A percentile compares a stretch with the other conserved stretches of the same genome.
phyloP scores from a whole-genome alignment of 2,113 vertebrate species.

The Balaenoptera acutorostrata region DNA sequence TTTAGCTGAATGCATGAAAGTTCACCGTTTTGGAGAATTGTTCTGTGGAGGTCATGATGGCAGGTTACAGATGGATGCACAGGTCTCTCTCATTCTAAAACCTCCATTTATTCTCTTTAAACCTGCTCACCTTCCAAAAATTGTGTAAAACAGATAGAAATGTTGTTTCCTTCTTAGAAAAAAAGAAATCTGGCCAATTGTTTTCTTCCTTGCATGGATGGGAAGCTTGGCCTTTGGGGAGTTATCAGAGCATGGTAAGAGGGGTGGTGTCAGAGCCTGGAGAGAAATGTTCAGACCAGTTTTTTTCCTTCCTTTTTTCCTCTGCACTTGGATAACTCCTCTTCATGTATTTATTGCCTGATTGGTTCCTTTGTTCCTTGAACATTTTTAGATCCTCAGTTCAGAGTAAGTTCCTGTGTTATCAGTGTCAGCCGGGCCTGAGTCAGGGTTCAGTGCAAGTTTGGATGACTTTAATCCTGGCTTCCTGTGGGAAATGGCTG shows the following conservation, averaged over 20 bases:
- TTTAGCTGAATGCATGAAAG: background rate
- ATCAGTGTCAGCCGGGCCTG: background rate
- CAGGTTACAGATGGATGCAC: background rate
- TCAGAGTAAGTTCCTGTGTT: constrained; percentile 16
- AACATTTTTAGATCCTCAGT: constrained; percentile 45
- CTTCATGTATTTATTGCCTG: constrained; percentile 46
- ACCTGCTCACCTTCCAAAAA: background rate
- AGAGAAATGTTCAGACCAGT: background rate
- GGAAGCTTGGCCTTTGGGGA: background rate
- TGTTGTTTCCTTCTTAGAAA: background rate
- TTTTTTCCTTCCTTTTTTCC: background rate
- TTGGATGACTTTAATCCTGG: background rate
- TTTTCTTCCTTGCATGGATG: background rate
- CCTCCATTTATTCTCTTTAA: background rate
- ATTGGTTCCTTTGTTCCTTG: constrained; percentile 40
- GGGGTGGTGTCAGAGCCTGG: constrained; percentile 1
- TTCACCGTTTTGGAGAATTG: background rate
- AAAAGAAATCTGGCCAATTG: background rate
- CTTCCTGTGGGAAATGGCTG: background rate
- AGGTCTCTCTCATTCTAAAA: background rate
- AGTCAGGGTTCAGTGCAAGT: background rate
- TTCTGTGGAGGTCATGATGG: no score
- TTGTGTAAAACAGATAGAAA: background rate
- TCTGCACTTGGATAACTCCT: constrained; percentile 31
- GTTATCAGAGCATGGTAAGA: background rate